Evolutionary conservation across 2,888 invertebrate genomes (phyloP).

Genomic region (Agelastica alni): DNA sequence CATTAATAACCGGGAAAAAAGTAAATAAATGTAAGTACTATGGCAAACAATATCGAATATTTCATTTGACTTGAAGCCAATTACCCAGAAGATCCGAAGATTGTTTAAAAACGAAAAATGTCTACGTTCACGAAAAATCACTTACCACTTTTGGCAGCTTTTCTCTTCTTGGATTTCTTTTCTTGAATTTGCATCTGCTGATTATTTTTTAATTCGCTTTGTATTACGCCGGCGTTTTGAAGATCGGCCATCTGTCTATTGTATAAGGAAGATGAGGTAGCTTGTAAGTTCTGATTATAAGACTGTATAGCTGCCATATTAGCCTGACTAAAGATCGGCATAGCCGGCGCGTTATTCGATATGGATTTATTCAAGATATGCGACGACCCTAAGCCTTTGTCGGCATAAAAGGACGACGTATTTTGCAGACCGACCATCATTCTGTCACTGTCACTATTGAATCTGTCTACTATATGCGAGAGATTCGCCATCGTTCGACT

Average conservation of each 20-base stretch:
- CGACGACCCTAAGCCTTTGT: conserved; percentile 48
- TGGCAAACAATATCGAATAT: too few relatives aligned
- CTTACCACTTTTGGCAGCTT: conserved; percentile 28
- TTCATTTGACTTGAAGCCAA: too few relatives aligned
- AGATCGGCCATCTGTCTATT: conserved; percentile 49
- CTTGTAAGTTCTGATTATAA: conserved; percentile 48
- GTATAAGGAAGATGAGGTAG: conserved; percentile 43
- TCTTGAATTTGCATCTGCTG: conserved; percentile 39
- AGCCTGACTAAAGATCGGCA: conserved; percentile 53
- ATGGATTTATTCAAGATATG: conserved; percentile 52
- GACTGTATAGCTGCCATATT: conserved; percentile 48
- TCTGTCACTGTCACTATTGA: conserved; percentile 60
- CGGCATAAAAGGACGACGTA: conserved; percentile 54
- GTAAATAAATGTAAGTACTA: too few relatives aligned
- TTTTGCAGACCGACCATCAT: conserved; percentile 60
- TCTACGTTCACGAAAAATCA: background rate
- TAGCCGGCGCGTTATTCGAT: conserved; percentile 43
- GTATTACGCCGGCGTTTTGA: conserved; percentile 41
- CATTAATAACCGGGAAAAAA: too few relatives aligned
- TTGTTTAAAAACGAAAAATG: too few relatives aligned
- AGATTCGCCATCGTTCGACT: conserved; percentile 62
- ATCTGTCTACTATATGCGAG: conserved; percentile 66
- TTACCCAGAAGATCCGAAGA: too few relatives aligned
- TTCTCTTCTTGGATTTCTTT: conserved; percentile 46
- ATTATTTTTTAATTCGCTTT: conserved; percentile 33